Base-by-base conservation (phyloP, 2,888 invertebrate genomes). In the Callyntrura guangdongensis region DNA sequence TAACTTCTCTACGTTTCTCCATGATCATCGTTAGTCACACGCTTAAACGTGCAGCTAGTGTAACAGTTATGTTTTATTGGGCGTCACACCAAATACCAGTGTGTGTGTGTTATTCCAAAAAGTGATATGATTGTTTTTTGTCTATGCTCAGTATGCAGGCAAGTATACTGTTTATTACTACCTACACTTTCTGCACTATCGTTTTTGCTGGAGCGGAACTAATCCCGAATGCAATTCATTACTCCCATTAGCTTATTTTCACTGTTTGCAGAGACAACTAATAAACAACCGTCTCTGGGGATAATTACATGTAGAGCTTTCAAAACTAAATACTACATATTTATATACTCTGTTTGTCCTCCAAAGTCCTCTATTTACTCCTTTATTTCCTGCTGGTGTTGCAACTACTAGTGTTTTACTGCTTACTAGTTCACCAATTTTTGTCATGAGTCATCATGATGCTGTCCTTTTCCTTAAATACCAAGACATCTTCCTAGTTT, bases 181-280 rank as follows among this genome's bases (percentile, higher is more conserved):
- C 17, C 22, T n/a, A n/a, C n/a, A 22, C 22, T 45, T n/a, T 17
- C 6, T 47, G 11, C 8, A 14, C 72, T n/a, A 72, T 72, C 47
- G 17, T 17, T 45, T 36, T 22, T n/a, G 1, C 9, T 45, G 0
- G 45, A 47, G 14, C 61, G 45, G 47, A 36, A 20, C 77, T 61
- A 86, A 77, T 74, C 86, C n/a, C 74, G 36, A 81, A 81, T 27
- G 69, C 49, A 74, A 87, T 64, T 87, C 69, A 81, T 87, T 87
- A 87, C 81, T 69, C 27, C 69, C 22, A 36, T 36, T 36, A 69
- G 69, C 81, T 53, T 82, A 81, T 67, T 64, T 81, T 47, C 49
- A 25, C 79, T 87, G 56, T 81, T 81, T 82, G 81, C 69, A 81
- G 22, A 67, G 36, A 81, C 81, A 82, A 47, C 81, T 87, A 81